Base-by-base conservation (phyloP, 2,797 vertebrate species). In the Rhabdomys pumilio region DNA sequence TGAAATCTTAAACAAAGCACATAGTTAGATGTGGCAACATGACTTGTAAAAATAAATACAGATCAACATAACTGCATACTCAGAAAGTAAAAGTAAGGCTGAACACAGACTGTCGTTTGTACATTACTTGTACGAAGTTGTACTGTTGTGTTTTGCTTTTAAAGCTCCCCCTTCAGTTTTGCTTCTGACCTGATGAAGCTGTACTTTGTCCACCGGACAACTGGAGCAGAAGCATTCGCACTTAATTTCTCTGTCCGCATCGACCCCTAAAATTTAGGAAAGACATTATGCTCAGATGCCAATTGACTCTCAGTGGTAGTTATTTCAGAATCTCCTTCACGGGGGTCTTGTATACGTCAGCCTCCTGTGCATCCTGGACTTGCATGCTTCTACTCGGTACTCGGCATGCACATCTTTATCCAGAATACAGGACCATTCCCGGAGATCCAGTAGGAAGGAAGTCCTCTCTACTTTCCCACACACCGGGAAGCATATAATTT, bases 1-100 rank as follows among this genome's bases (percentile, higher is more conserved):
- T 96, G 93, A 55, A 97, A 83, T 94, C 83, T 84, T 31, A 72
- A 96, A 72, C 34, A 92, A 91, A 95, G 92, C 13, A 91, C 38
- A 90, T 19, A 86, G 47, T 85, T 22, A 96, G 22, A 92, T 67
- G 59, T 79, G 31, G 44, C 69, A 82, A 72, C 67, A 38, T 20
- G 57, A 81, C 22, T 90, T 53, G 55, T 90, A 65, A 50, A 95
- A 86, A 67, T 2, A 76, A 93, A 82, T 79, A 81, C 29, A 94
- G 79, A 59, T 86, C 89, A 67, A 92, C 91, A n/a, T 24, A 83
- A 31, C 81, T 53, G 59, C 76, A 88, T 90, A 41, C n/a, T 38
- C 76, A n/a, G 31, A 65, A 91, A 84, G 41, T 72, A 76, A 95
- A 91, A 94, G 55, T 67, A 76, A 96, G 91, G 91, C 22, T 63